Evolutionary conservation across 1,140 invertebrate species (phyloP).

Genomic region (Orius insidiosus): DNA sequence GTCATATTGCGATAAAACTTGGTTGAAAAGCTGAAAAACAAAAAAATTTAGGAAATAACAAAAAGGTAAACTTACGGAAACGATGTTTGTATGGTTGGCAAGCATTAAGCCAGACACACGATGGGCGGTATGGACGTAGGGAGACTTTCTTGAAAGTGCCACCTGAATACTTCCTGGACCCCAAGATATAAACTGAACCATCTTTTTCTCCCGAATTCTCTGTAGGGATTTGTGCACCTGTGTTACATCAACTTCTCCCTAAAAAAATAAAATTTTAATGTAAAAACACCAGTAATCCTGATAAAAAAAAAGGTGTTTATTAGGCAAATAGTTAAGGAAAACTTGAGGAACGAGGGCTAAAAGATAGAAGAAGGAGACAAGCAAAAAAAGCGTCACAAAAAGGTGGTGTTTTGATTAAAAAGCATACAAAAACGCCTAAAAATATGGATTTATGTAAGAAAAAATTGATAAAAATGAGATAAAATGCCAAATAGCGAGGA

Average conservation of each 20-base stretch:
- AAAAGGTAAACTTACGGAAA: slow-evolving; percentile 47
- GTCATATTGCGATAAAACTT: slow-evolving; percentile 80
- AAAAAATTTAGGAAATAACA: slow-evolving; percentile 9
- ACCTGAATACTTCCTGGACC: slow-evolving; percentile 95
- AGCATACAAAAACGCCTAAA: too few species aligned
- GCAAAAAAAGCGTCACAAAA: too few species aligned
- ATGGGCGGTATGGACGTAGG: slow-evolving; percentile 88
- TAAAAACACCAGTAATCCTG: too few species aligned
- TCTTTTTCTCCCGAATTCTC: slow-evolving; percentile 83
- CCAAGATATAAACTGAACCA: slow-evolving; percentile 95
- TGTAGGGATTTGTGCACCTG: slow-evolving; percentile 90
- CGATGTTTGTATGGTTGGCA: slow-evolving; percentile 95
- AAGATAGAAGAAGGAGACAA: too few species aligned
- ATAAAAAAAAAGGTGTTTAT: too few species aligned
- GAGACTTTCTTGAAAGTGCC: slow-evolving; percentile 83
- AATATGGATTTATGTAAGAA: too few species aligned
- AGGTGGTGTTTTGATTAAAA: too few species aligned
- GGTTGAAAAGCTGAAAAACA: slow-evolving; percentile 55
- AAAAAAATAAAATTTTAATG: slow-evolving; percentile 24
- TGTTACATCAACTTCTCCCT: slow-evolving; percentile 91
- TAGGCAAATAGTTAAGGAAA: too few species aligned
- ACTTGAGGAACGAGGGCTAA: too few species aligned
- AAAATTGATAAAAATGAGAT: too few species aligned
- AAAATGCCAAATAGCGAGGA: too few species aligned
- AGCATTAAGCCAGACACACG: slow-evolving; percentile 92